Conservation (phyloP, 2,797 vertebrate species). For the Holocentrus rufus region DNA sequence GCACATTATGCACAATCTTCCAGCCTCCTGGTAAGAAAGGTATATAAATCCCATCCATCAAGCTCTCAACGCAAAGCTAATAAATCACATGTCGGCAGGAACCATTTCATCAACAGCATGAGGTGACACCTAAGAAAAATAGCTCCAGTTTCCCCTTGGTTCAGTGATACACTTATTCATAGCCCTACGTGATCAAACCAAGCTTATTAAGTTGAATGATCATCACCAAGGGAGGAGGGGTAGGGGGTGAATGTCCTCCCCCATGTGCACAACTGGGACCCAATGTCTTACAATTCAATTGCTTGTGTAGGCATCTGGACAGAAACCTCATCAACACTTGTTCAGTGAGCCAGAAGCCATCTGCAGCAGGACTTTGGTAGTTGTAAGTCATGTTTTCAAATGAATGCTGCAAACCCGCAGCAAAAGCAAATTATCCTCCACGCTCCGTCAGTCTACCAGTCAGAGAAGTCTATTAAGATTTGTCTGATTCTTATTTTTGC, state of each 20-base stretch:
- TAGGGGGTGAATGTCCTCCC: too few relatives aligned
- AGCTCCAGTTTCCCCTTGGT: slow-evolving; percentile 7
- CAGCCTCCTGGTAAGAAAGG: slow-evolving; percentile 5
- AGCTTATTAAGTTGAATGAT: slow-evolving; percentile 16
- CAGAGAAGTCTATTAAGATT: background rate
- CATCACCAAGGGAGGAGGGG: background rate
- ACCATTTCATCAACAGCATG: slow-evolving; percentile 6
- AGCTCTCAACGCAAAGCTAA: slow-evolving; percentile 24
- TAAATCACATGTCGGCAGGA: slow-evolving; percentile 13
- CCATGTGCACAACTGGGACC: too few relatives aligned
- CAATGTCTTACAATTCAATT: too few relatives aligned
- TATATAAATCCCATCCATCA: slow-evolving; percentile 25
- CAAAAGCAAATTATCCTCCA: background rate
- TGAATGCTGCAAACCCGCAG: background rate
- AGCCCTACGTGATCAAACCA: background rate
- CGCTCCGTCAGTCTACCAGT: background rate
- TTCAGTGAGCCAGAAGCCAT: too few relatives aligned
- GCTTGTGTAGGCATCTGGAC: too few relatives aligned
- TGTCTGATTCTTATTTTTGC: background rate
- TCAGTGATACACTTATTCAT: slow-evolving; percentile 10
- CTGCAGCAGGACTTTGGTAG: too few relatives aligned
- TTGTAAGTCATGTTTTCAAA: background rate
- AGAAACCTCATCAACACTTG: too few relatives aligned
- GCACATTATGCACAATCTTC: slow-evolving; percentile 39
- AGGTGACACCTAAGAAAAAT: slow-evolving; percentile 24